These are phyloP conservation scores for Orthonyx spaldingii DNA, from an alignment of 2,113 vertebrate genomes.

Conservation along the genomic window DNA sequence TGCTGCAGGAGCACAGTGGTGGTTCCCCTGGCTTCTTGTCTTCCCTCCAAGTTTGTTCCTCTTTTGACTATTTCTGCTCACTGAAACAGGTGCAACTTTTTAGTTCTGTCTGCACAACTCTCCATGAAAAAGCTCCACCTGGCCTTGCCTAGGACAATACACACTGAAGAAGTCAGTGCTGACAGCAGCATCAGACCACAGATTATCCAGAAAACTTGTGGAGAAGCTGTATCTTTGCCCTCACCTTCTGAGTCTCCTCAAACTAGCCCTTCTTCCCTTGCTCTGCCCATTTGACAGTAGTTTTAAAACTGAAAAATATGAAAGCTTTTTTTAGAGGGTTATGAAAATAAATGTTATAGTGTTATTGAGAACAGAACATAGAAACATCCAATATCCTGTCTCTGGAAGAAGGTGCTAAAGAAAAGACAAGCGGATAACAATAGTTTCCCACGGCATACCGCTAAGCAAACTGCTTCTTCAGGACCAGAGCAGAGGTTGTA, in stretches of 20 bases:
- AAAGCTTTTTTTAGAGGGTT: neutral
- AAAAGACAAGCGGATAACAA: neutral
- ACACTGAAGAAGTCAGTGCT: neutral
- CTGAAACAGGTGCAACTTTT: neutral
- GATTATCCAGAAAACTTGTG: neutral
- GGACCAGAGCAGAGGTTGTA: neutral
- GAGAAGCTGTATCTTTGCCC: neutral
- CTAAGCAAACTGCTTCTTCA: neutral
- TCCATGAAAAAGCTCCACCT: neutral
- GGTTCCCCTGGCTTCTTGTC: neutral
- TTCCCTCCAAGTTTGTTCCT: neutral
- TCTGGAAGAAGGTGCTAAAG: neutral
- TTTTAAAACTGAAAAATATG: neutral
- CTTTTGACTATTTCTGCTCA: neutral
- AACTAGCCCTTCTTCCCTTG: neutral
- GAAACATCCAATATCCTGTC: neutral
- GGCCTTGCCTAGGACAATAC: neutral
- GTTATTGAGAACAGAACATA: neutral
- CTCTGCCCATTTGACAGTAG: neutral
- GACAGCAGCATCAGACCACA: neutral
- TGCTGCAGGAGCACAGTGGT: neutral
- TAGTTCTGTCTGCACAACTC: neutral
- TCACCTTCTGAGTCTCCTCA: neutral
- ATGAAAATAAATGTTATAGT: neutral
- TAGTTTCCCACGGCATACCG: accelerated